phyloP scores from a whole-genome alignment of 1,140 invertebrate species.

The Leptinotarsa lineolata region DNA sequence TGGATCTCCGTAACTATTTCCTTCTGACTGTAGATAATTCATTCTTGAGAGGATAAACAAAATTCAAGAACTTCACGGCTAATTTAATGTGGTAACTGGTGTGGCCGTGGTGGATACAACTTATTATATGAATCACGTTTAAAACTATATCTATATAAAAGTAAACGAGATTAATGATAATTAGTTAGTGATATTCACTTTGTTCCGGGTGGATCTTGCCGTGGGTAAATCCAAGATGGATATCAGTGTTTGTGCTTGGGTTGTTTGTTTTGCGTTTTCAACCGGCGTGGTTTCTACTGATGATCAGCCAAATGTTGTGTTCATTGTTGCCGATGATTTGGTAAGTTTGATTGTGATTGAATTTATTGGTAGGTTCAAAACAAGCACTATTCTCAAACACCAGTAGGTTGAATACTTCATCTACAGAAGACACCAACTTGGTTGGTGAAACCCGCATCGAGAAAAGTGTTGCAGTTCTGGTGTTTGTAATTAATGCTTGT shows the following conservation, averaged over 20 bases:
- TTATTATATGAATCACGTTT: conserved; percentile 3
- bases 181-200: background rate
- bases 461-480: no score
- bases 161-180: background rate
- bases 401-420: no score
- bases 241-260: conserved; percentile 8
- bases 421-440: no score
- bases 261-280: conserved; percentile 19
- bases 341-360: conserved; percentile 49
- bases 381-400: no score
- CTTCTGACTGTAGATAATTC: background rate
- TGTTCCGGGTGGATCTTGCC: background rate
- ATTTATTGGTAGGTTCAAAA: no score
- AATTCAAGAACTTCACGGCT: conserved; percentile 1
- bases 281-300: conserved; percentile 19
- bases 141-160: conserved; percentile 3
- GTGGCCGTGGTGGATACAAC: conserved; percentile 4
- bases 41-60: conserved; percentile 3
- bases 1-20: background rate
- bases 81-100: conserved; percentile 12
- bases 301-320: conserved; percentile 61
- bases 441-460: no score
- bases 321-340: conserved; percentile 67
- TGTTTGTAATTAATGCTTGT: no score
- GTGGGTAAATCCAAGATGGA: background rate